Evolutionary conservation across 2,113 vertebrate species (phyloP), one percentile per base, ranked within the genome.

Genomic region (Poicephalus meyeri): DNA sequence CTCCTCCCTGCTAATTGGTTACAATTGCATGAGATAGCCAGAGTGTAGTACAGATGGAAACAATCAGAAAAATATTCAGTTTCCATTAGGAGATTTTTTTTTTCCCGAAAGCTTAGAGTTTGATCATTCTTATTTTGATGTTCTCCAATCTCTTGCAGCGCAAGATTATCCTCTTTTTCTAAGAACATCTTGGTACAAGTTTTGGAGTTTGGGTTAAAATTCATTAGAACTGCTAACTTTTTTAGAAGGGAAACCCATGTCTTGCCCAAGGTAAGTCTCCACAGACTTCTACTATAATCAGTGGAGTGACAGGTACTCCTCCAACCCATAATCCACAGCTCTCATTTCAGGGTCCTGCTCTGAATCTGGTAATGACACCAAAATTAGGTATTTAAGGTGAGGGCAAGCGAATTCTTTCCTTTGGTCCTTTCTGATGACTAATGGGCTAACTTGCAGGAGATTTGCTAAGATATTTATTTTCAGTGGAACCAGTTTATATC

Each of bases 21-120:
- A 93, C 87, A 94, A 88, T 95, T 2, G 0, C 90, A 89, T 76
- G 89, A 93, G 88, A 82, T 74, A 89, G 52, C 66, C 81, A 90
- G 88, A 28, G 72, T 89, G 90, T 61, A 94, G 65, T 70, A 83
- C 96, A 97, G 94, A 96, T 96, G 96, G 95, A 97, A 97, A 86
- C 74, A 90, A 96, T 97, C 93, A 95, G 53, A 74, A 91, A 95
- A 95, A 96, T 91, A 91, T 24, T 96, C 83, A 6, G 33, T 89
- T 97, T 90, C 69, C 61, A 95, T 58, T 66, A 89, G 11, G 49
- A 94, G 73, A 84, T 44, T 50, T 50, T 26, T 49, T 63, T n/a
- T 25, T 1, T 0, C 23, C 21, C 11, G 13, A 41, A 80, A 93
- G 64, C 39, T 84, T 65, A 47, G 31, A 55, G 21, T 88, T 74